A percentile compares a stretch with the other conserved stretches of the same genome.
Conservation (phyloP, 2,888 invertebrate species). For the Eupithecia vulgata region DNA sequence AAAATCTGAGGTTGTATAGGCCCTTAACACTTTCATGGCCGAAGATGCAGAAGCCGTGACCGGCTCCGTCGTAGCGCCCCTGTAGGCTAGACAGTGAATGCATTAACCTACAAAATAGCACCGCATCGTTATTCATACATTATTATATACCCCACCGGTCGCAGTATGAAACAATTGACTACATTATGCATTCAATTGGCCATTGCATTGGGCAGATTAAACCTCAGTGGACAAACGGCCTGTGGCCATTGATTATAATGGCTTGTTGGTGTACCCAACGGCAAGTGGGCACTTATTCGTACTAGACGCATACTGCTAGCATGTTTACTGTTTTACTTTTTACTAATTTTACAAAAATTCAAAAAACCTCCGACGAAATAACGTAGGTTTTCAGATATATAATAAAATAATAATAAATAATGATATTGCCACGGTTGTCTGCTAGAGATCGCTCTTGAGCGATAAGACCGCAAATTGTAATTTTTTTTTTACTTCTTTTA, state of each 20-base stretch:
- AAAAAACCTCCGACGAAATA: not conserved
- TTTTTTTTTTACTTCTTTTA: too few relatives aligned
- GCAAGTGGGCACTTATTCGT: constrained; percentile 1
- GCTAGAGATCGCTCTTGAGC: too few relatives aligned
- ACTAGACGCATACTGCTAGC: not conserved
- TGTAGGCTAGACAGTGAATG: too few relatives aligned
- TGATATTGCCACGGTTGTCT: too few relatives aligned
- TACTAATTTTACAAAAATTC: not conserved
- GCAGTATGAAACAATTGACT: constrained; percentile 37
- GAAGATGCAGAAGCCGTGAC: too few relatives aligned
- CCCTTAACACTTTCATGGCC: too few relatives aligned
- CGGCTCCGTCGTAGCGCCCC: too few relatives aligned
- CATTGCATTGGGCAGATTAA: constrained; percentile 43
- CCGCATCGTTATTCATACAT: constrained; percentile 20
- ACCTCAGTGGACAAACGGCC: constrained; percentile 38
- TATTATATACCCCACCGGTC: constrained; percentile 11
- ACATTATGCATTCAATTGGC: constrained; percentile 45
- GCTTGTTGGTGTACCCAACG: constrained; percentile 29
- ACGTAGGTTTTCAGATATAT: not conserved
- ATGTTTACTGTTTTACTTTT: not conserved
- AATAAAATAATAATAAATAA: too few relatives aligned
- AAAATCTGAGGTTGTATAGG: too few relatives aligned
- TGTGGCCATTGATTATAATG: constrained; percentile 42
- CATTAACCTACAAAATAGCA: not conserved
- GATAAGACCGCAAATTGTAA: too few relatives aligned